Evolutionary conservation across 2,797 vertebrate genomes (phyloP).

Genomic region (Danionella dracula): DNA sequence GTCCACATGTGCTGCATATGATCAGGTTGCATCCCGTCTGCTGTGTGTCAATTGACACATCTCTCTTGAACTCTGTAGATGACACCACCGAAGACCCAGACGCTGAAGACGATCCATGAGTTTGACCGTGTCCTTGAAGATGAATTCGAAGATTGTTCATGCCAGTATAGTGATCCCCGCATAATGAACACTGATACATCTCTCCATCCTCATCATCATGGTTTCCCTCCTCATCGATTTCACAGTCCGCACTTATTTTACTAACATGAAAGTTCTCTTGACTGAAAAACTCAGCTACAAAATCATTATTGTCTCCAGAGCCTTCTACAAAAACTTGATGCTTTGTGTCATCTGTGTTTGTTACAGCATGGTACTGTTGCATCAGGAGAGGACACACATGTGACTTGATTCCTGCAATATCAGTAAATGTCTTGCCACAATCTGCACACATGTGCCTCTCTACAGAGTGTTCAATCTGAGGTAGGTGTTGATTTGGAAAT

Average conservation of each 20-base stretch:
- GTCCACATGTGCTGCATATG: slow-evolving; percentile 85
- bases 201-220: slow-evolving; percentile 68
- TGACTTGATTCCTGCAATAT: slow-evolving; percentile 72
- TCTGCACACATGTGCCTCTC: slow-evolving; percentile 79
- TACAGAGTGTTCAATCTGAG: slow-evolving; percentile 61
- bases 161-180: slow-evolving; percentile 86
- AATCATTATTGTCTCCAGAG: slow-evolving; percentile 47
- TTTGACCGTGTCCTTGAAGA: slow-evolving; percentile 76
- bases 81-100: slow-evolving; percentile 48
- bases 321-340: slow-evolving; percentile 45
- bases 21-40: slow-evolving; percentile 56
- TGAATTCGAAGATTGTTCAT: slow-evolving; percentile 80
- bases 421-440: slow-evolving; percentile 69
- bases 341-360: slow-evolving; percentile 52
- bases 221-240: slow-evolving; percentile 40
- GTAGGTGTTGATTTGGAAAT: slow-evolving; percentile 62
- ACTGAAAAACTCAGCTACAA: slow-evolving; percentile 60
- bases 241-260: slow-evolving; percentile 59
- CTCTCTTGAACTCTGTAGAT: too few species aligned
- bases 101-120: slow-evolving; percentile 63
- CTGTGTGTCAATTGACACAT: slow-evolving; percentile 52
- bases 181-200: slow-evolving; percentile 87
- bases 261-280: slow-evolving; percentile 56
- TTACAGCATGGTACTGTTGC: slow-evolving; percentile 53
- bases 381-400: slow-evolving; percentile 65